Evolutionary conservation across 2,797 vertebrate genomes (phyloP), one percentile per base, ranked within the genome.

Genomic region (Masticophis lateralis): DNA sequence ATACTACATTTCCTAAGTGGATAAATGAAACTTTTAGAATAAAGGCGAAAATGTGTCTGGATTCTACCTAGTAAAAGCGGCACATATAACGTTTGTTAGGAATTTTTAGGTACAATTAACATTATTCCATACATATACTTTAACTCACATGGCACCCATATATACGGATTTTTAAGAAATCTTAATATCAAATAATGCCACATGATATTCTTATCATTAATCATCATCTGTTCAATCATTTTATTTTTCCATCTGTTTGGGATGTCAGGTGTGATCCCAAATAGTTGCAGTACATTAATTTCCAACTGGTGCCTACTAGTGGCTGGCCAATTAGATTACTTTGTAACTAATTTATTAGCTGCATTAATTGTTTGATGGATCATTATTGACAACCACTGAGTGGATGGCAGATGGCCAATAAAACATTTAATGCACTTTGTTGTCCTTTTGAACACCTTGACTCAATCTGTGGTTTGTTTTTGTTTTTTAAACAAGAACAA

Each of bases 321-420:
- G 94, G 94, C 1, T 93, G 91, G 90, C 90, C 94, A 94, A 96
- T 87, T 89, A 96, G 94, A 86, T 92, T 96, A 91, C 92, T 94
- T 92, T 94, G 94, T 95, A 95, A 93, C 96, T 97, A 94, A 93
- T 96, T 97, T 96, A 97, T 97, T 97, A 97, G 94, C 94, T 96
- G 95, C 91, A 95, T 95, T 98, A 97, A 98, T 98, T 98, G 97
- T 96, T 95, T 97, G 97, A 96, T 97, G 97, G 96, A 95, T 97
- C 53, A 0, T 96, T 97, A 96, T 93, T 96, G 97, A 97, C 94
- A 95, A 92, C 87, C 57, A 56, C 93, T 97, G 96, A 94, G 88
- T 94, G 94, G 92, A 92, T 97, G 97, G 96, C 97, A 98, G 95
- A 92, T 97, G 96, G 96, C 96, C 97, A 97, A 93, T 93, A 96